Evolutionary conservation across 2,888 invertebrate genomes (phyloP).

Genomic region (Drosophila sordidula): DNA sequence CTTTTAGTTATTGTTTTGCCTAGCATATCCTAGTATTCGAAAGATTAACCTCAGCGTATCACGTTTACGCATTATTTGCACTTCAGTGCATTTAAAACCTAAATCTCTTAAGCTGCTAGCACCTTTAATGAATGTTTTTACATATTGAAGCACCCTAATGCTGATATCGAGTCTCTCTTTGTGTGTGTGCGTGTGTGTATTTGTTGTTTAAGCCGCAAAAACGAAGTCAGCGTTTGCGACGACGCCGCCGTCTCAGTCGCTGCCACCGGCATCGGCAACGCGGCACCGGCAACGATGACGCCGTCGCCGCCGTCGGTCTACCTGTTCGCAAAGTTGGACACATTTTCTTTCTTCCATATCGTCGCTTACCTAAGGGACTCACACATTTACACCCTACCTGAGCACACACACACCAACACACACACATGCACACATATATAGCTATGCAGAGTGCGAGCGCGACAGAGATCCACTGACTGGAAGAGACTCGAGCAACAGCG

Average conservation of each 20-base stretch:
- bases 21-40: not conserved
- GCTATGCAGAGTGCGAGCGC: slow-evolving; percentile 1
- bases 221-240: slow-evolving; percentile 70
- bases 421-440: not conserved
- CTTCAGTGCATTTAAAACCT: slow-evolving; percentile 1
- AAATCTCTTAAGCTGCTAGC: slow-evolving; percentile 25
- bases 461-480: slow-evolving; percentile 16
- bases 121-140: slow-evolving; percentile 13
- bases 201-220: slow-evolving; percentile 75
- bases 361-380: slow-evolving; percentile 75
- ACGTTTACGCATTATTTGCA: not conserved
- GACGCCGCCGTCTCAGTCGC: slow-evolving; percentile 62
- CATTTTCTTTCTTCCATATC: slow-evolving; percentile 69
- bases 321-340: slow-evolving; percentile 78
- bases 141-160: slow-evolving; percentile 66
- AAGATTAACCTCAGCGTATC: not conserved
- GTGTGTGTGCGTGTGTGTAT: slow-evolving; percentile 9
- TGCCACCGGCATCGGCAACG: slow-evolving; percentile 63
- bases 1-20: too few relatives aligned
- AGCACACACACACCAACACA: slow-evolving; percentile 18
- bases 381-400: slow-evolving; percentile 61
- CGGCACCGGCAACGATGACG: slow-evolving; percentile 54
- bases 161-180: slow-evolving; percentile 29
- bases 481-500: slow-evolving; percentile 17
- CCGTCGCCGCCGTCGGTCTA: slow-evolving; percentile 60